A percentile compares a stretch with the other conserved stretches of the same genome.
Conservation (phyloP, 2,797 vertebrate species). For the Cyprinodon diabolis region DNA sequence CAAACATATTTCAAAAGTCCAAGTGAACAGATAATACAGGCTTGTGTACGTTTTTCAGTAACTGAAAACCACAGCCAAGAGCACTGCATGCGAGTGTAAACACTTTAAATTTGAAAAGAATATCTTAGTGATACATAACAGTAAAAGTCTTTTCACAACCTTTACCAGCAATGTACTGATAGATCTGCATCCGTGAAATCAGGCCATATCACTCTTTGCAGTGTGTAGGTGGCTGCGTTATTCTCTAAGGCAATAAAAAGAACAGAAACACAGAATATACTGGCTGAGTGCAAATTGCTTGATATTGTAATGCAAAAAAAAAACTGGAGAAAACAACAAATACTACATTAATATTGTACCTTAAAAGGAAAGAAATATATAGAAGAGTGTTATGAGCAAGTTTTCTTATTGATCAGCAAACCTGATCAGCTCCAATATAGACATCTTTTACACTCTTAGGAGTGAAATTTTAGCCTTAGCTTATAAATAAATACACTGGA, state of each 20-base stretch:
- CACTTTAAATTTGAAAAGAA: not conserved
- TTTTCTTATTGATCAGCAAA: slow-evolving; percentile 10
- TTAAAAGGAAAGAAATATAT: slow-evolving; percentile 13
- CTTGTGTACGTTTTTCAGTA: not conserved
- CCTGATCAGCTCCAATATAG: slow-evolving; percentile 4
- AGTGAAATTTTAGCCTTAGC: not conserved
- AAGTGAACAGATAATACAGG: not conserved
- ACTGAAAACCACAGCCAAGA: not conserved
- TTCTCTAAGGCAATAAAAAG: slow-evolving; percentile 7
- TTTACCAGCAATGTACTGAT: not conserved
- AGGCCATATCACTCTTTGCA: slow-evolving; percentile 25
- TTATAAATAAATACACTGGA: not conserved
- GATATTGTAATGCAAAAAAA: not conserved
- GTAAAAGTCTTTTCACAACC: not conserved
- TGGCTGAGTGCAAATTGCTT: slow-evolving; percentile 50
- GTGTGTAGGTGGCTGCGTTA: not conserved
- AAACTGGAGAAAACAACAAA: not conserved
- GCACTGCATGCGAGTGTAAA: not conserved
- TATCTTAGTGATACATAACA: not conserved
- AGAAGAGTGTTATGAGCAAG: not conserved
- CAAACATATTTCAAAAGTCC: not conserved
- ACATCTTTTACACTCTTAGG: not conserved
- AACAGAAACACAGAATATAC: slow-evolving; percentile 15
- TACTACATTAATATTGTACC: slow-evolving; percentile 1
- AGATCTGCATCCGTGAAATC: slow-evolving; percentile 8